phyloP scores from a whole-genome alignment of 1,140 invertebrate genomes.

The Penaeus indicus region DNA sequence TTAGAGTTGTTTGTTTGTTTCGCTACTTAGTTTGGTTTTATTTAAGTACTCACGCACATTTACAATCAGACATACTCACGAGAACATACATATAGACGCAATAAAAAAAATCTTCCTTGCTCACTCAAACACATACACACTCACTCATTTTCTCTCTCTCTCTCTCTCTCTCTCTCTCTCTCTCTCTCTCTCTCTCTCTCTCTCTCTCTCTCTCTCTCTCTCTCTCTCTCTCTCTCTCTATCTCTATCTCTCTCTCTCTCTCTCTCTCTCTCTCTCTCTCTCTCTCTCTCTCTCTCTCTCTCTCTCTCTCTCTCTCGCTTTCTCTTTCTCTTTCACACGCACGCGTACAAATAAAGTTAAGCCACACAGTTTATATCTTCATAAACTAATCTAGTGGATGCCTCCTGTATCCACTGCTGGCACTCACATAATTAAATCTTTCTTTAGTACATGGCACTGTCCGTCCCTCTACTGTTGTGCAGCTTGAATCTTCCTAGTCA shows the following conservation, averaged over 20 bases:
- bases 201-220: neutral
- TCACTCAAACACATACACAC: slow-evolving; percentile 30
- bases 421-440: too few relatives aligned
- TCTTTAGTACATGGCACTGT: too few relatives aligned
- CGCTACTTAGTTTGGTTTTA: neutral
- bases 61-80: slow-evolving; percentile 15
- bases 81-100: neutral
- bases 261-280: neutral
- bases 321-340: neutral
- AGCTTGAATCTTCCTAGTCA: too few relatives aligned
- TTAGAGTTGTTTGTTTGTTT: too few relatives aligned
- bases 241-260: neutral
- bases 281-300: neutral
- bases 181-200: neutral
- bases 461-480: too few relatives aligned
- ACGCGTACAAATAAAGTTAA: too few relatives aligned
- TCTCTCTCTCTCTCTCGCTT: neutral
- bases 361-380: too few relatives aligned
- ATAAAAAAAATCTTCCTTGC: neutral
- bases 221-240: neutral
- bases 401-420: too few relatives aligned
- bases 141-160: neutral
- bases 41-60: neutral
- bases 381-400: too few relatives aligned
- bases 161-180: neutral